These are phyloP conservation scores for human (Homo sapiens) DNA, from an alignment of 2,113 vertebrate genomes.

Conservation along the genomic window GRCh38 chr2:18136001-18136500, in stretches of 20 bases:
- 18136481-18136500: background rate
- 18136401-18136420: background rate
- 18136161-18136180: background rate
- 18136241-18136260: background rate
- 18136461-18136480: background rate
- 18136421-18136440: background rate
- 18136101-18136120: background rate
- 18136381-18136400: background rate
- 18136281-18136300: background rate
- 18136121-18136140: background rate
- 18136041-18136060: background rate
- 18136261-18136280: background rate
- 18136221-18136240: background rate
- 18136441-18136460: background rate
- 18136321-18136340: background rate
- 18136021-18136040: background rate
- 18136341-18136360: background rate
- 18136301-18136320: background rate
- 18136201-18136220: background rate
- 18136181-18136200: background rate
- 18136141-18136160: fast-evolving
- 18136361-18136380: background rate
- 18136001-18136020: background rate
- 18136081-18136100: background rate
- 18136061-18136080: background rate